phyloP scores from a whole-genome alignment of 2,888 invertebrate genomes.

The Trilocha varians region DNA sequence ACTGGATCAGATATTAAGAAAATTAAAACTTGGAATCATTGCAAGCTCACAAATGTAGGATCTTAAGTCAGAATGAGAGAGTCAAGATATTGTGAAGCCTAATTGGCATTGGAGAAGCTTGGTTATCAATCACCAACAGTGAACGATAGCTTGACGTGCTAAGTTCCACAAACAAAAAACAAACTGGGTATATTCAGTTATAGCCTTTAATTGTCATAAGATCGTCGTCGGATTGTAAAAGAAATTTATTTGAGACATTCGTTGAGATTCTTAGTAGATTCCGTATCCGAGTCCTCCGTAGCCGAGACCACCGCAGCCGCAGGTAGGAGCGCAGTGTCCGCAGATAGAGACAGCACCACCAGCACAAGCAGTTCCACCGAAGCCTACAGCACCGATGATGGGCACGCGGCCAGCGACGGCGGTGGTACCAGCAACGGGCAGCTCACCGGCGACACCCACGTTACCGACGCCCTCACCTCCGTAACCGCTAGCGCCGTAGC shows the following conservation, averaged over 20 bases:
- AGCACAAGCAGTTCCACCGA: not conserved
- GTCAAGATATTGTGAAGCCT: too few relatives aligned
- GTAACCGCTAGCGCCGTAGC: slow-evolving; percentile 9
- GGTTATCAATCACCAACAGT: too few relatives aligned
- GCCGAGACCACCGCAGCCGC: not conserved
- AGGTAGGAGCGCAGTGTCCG: not conserved
- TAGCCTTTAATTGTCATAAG: too few relatives aligned
- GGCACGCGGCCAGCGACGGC: slow-evolving; percentile 12
- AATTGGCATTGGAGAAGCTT: too few relatives aligned
- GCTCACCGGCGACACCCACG: slow-evolving; percentile 16
- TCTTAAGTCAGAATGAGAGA: too few relatives aligned
- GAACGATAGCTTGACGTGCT: too few relatives aligned
- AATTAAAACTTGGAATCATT: too few relatives aligned
- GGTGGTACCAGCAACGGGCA: slow-evolving; percentile 17
- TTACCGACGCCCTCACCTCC: slow-evolving; percentile 15
- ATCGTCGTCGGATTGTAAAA: not conserved
- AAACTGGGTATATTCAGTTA: too few relatives aligned
- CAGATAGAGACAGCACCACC: not conserved
- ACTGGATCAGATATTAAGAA: too few relatives aligned
- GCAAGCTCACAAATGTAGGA: too few relatives aligned
- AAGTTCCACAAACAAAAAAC: too few relatives aligned
- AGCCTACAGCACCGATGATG: not conserved
- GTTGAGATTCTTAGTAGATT: not conserved
- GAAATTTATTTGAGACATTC: not conserved
- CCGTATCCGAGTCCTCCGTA: too few relatives aligned